Conservation (phyloP, 2,888 invertebrate species). For the Cheilosia grossa region DNA sequence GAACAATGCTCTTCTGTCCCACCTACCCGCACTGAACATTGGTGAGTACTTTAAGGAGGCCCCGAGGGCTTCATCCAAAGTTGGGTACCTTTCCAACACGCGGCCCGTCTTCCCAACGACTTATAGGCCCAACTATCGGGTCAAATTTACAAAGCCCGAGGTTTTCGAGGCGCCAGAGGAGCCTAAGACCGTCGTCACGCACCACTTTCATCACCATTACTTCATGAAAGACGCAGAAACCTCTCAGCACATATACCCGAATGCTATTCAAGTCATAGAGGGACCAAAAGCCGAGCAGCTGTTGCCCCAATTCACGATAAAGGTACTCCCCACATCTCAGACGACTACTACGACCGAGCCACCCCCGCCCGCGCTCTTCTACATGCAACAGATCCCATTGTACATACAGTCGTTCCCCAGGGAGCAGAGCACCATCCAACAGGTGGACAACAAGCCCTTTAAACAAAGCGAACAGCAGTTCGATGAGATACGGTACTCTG, state of each 20-base stretch:
- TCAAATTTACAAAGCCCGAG: constrained; percentile 77
- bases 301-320: constrained; percentile 31
- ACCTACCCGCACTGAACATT: constrained; percentile 78
- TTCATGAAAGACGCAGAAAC: constrained; percentile 78
- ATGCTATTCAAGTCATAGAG: constrained; percentile 48
- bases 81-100: constrained; percentile 78
- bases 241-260: constrained; percentile 28
- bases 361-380: constrained; percentile 14
- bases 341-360: constrained; percentile 4
- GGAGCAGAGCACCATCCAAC: constrained; percentile 69
- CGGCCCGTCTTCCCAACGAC: constrained; percentile 78
- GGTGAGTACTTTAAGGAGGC: constrained; percentile 80
- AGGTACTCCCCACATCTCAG: background rate
- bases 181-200: constrained; percentile 77
- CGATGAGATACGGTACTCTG: constrained; percentile 83
- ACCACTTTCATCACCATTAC: constrained; percentile 83
- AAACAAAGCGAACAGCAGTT: constrained; percentile 79
- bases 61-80: constrained; percentile 76
- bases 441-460: constrained; percentile 76
- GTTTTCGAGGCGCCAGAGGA: constrained; percentile 58
- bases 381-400: constrained; percentile 65
- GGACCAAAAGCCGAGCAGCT: constrained; percentile 33
- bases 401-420: constrained; percentile 76
- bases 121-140: constrained; percentile 79
- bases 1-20: constrained; percentile 3